phyloP scores from a whole-genome alignment of 2,113 vertebrate species.

The Amblyornis subalaris region DNA sequence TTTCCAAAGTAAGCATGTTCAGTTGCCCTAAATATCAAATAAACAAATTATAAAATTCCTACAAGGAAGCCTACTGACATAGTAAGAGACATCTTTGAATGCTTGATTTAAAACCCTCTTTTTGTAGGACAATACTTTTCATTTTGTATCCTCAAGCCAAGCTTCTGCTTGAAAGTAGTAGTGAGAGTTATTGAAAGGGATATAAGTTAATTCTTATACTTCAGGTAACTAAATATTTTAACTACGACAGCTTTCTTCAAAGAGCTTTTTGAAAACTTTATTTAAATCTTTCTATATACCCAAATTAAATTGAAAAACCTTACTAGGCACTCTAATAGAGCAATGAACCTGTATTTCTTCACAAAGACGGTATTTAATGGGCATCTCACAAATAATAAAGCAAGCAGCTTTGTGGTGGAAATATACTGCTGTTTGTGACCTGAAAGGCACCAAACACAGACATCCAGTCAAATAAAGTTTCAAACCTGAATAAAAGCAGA shows the following conservation, averaged over 20 bases:
- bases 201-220: background rate
- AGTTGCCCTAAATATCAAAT: background rate
- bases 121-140: background rate
- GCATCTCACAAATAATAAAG: background rate
- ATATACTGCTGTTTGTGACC: background rate
- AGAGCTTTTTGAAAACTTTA: background rate
- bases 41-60: background rate
- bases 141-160: background rate
- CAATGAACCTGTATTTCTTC: background rate
- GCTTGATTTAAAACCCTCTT: background rate
- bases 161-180: background rate
- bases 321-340: background rate
- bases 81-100: background rate
- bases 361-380: background rate
- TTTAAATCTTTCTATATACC: background rate
- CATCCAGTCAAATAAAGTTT: slow-evolving; percentile 51
- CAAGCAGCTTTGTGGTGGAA: background rate
- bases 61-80: background rate
- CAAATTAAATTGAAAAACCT: background rate
- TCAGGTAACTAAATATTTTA: background rate
- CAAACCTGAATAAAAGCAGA: slow-evolving; percentile 87
- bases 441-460: slow-evolving; percentile 1
- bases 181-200: background rate
- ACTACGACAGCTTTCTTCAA: background rate
- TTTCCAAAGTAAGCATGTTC: background rate